Conservation (phyloP, 2,888 invertebrate genomes). For the Tribolium freemani region DNA sequence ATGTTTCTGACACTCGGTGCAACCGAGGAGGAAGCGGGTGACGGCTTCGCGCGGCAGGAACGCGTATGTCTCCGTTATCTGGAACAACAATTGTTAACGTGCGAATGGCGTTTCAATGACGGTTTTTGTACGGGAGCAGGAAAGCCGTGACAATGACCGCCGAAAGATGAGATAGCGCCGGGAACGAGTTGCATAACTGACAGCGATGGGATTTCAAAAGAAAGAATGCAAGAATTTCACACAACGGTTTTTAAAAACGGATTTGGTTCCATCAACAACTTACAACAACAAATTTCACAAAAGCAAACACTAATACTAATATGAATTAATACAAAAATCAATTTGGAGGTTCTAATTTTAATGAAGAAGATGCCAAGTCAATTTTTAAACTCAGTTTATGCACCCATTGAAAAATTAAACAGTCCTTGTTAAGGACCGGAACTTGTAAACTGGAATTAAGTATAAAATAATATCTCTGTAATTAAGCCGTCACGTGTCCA, state of each 20-base stretch:
- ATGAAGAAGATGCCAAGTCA: too few species aligned
- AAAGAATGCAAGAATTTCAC: not conserved
- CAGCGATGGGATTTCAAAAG: not conserved
- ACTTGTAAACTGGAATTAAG: too few species aligned
- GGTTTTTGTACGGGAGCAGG: slow-evolving; percentile 34
- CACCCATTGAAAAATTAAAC: too few species aligned
- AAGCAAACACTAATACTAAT: not conserved
- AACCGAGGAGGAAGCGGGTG: slow-evolving; percentile 94
- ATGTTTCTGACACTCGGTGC: slow-evolving; percentile 91
- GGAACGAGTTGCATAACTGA: not conserved
- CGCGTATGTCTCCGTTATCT: slow-evolving; percentile 97
- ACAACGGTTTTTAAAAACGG: not conserved
- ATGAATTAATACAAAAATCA: too few species aligned
- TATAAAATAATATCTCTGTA: too few species aligned
- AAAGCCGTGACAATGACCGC: not conserved
- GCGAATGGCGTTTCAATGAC: slow-evolving; percentile 59
- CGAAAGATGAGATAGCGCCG: slow-evolving; percentile 1
- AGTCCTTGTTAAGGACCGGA: too few species aligned
- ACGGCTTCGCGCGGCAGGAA: slow-evolving; percentile 97
- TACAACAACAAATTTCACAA: not conserved
- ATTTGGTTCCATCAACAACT: not conserved
- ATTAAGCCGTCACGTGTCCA: too few species aligned
- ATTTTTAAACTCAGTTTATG: too few species aligned
- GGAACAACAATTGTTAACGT: slow-evolving; percentile 64
- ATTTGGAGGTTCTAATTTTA: too few species aligned